Evolutionary conservation across 64 coral and sea anemone species (phyloP).

Genomic region (Porites australiensis): DNA sequence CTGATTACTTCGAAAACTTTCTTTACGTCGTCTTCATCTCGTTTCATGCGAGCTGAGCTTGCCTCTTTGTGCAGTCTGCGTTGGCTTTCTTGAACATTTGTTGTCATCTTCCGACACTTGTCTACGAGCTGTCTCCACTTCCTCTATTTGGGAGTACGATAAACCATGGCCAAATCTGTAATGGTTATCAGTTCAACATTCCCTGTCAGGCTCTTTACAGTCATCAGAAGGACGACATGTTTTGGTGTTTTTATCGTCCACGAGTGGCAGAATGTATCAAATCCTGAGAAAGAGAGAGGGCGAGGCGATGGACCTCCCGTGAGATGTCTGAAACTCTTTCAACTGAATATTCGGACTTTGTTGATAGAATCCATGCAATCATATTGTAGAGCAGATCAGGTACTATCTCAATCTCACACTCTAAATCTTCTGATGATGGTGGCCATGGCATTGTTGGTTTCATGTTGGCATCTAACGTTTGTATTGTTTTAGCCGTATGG

Average conservation of each 20-base stretch:
- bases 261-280: conserved; percentile 33
- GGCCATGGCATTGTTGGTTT: no score
- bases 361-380: conserved; percentile 53
- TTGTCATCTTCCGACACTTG: conserved; percentile 25
- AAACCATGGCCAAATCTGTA: conserved; percentile 73
- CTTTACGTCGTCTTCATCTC: no score
- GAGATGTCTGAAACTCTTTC: conserved; percentile 14
- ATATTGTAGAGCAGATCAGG: conserved; percentile 65
- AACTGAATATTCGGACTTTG: neutral
- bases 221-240: conserved; percentile 43
- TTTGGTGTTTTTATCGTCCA: conserved; percentile 51
- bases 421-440: conserved; percentile 40
- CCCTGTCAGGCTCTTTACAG: conserved; percentile 61
- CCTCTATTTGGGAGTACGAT: conserved; percentile 61
- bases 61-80: no score
- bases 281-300: conserved; percentile 45
- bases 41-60: no score
- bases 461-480: no score
- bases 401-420: conserved; percentile 16
- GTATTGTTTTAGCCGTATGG: no score
- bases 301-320: conserved; percentile 11
- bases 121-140: conserved; percentile 65
- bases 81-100: no score
- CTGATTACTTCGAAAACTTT: no score
- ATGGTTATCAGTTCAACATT: conserved; percentile 56